These are phyloP conservation scores for Meriones psammophilus DNA, from an alignment of 2,797 vertebrate species.

Conservation along the genomic window DNA sequence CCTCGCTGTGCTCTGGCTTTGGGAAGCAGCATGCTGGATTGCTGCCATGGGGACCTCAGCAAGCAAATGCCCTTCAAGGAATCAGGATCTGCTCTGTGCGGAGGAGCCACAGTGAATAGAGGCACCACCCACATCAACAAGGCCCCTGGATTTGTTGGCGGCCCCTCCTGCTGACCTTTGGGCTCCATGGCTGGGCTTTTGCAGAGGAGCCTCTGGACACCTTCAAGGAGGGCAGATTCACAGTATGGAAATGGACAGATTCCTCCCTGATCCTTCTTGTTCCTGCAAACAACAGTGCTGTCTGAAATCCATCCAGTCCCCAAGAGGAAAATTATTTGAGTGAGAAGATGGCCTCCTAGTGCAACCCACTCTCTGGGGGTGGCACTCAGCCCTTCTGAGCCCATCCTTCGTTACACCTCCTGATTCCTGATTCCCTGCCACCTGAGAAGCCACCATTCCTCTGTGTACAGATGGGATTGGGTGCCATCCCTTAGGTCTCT, in stretches of 20 bases:
- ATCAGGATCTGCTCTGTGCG: accelerated
- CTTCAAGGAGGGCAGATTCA: background rate
- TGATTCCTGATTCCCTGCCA: background rate
- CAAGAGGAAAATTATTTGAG: background rate
- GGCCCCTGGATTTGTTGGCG: background rate
- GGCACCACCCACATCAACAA: accelerated
- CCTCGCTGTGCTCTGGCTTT: background rate
- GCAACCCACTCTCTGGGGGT: accelerated
- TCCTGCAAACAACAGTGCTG: too few species aligned
- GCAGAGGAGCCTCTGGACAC: background rate
- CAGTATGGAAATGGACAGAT: background rate
- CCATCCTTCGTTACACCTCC: background rate
- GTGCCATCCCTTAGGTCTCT: accelerated
- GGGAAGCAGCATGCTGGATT: background rate
- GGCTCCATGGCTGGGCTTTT: too few species aligned
- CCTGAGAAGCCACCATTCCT: background rate
- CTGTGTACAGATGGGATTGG: accelerated
- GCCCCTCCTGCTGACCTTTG: background rate
- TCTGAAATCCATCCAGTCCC: background rate
- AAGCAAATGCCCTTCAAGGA: background rate
- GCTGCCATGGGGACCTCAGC: accelerated
- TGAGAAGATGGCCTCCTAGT: background rate
- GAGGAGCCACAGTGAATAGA: background rate
- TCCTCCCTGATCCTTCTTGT: background rate
- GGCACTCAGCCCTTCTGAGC: background rate